Evolutionary conservation across 2,113 vertebrate species (phyloP).

Genomic region (Eolophus roseicapilla): DNA sequence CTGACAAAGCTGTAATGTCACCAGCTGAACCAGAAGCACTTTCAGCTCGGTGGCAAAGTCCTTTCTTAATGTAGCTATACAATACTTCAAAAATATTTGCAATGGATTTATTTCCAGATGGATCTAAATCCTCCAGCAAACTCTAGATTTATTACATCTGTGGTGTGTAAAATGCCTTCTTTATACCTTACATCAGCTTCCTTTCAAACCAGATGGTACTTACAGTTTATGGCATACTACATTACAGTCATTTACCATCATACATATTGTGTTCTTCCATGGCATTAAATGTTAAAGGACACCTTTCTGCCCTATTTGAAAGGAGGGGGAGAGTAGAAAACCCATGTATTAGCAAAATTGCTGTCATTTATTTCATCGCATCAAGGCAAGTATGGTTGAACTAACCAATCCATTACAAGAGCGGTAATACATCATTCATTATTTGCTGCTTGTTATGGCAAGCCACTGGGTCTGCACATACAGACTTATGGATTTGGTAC

Average conservation of each 20-base stretch:
- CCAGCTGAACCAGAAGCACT: background rate
- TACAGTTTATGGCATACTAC: slow-evolving; percentile 44
- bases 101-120: slow-evolving; percentile 25
- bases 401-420: slow-evolving; percentile 28
- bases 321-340: slow-evolving; percentile 4
- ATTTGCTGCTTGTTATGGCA: slow-evolving; percentile 32
- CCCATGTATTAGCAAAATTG: slow-evolving; percentile 55
- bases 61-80: slow-evolving; percentile 10
- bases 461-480: slow-evolving; percentile 29
- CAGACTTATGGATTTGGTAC: background rate
- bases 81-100: slow-evolving; percentile 30
- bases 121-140: slow-evolving; percentile 19
- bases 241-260: slow-evolving; percentile 42
- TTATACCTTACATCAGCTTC: slow-evolving; percentile 33
- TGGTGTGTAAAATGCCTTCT: slow-evolving; percentile 7
- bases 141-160: slow-evolving; percentile 47
- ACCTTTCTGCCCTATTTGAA: slow-evolving; percentile 19
- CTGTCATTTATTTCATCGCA: slow-evolving; percentile 53
- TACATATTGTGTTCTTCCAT: background rate
- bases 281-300: slow-evolving; percentile 44
- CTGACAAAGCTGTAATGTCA: background rate
- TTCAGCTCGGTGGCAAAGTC: background rate
- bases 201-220: slow-evolving; percentile 39
- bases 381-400: slow-evolving; percentile 17
- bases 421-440: slow-evolving; percentile 20